These are phyloP conservation scores for Rotaria sp. DNA, from an alignment of 2,888 invertebrate species.

Conservation along the genomic window DNA sequence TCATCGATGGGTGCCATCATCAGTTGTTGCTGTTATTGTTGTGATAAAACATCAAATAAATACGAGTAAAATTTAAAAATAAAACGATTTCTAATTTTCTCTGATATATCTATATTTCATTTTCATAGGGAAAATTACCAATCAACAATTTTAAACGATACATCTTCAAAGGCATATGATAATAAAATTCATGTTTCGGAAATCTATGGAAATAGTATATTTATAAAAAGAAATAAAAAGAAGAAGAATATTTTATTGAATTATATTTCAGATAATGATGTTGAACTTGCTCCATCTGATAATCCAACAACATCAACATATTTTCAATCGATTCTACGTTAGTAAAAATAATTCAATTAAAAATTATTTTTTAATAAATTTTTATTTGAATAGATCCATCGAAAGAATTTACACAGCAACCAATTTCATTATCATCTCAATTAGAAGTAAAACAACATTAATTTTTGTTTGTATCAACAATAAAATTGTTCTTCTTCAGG, in stretches of 20 bases:
- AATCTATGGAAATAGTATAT: background rate
- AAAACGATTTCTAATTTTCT: no score
- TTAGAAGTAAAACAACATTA: background rate
- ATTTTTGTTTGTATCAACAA: background rate
- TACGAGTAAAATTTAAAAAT: background rate
- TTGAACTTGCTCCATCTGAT: slow-evolving; percentile 33
- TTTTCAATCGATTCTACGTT: slow-evolving; percentile 29
- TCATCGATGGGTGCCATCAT: background rate
- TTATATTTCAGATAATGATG: slow-evolving; percentile 29
- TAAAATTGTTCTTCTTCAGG: background rate
- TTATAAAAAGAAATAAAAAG: background rate
- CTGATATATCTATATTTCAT: background rate
- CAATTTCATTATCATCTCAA: background rate
- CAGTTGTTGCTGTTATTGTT: slow-evolving; percentile 11
- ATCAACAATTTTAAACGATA: background rate
- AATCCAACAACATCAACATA: slow-evolving; percentile 35
- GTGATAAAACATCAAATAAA: background rate
- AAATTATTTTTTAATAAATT: background rate
- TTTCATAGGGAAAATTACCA: background rate
- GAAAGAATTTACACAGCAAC: background rate
- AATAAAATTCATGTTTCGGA: slow-evolving; percentile 23
- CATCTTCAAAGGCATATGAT: background rate
- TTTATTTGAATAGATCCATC: background rate
- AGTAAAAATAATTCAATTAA: background rate
- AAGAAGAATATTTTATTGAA: background rate